Percentiles rank a stretch among this genome's conserved stretches.
phyloP scores from a whole-genome alignment of 2,113 vertebrate genomes.

The Entosphenus tridentatus region DNA sequence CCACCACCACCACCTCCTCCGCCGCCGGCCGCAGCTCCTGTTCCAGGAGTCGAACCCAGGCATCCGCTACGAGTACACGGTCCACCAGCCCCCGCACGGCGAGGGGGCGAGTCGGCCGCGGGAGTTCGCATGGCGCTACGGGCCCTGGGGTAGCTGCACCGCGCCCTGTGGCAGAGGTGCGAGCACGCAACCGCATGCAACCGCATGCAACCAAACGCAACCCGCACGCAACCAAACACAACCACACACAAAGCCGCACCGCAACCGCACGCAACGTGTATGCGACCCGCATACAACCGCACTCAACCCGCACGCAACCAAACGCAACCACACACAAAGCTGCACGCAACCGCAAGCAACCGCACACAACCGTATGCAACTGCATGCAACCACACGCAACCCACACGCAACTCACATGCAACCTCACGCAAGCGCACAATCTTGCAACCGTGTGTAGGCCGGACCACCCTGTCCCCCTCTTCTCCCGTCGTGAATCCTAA shows the following conservation, averaged over 20 bases:
- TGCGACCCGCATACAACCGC: too few species aligned
- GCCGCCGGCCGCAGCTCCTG: not conserved
- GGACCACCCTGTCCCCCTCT: too few species aligned
- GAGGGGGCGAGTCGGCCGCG: not conserved
- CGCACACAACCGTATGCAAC: too few species aligned
- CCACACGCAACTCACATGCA: too few species aligned
- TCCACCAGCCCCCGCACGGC: not conserved
- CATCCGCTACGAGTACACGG: not conserved
- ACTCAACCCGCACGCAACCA: not conserved
- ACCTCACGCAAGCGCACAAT: too few species aligned
- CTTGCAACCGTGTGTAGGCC: too few species aligned
- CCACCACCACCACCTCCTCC: not conserved
- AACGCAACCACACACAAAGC: too few species aligned
- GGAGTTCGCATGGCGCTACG: not conserved
- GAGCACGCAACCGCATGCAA: not conserved
- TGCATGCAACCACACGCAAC: too few species aligned
- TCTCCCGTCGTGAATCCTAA: too few species aligned
- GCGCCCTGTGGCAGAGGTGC: constrained; percentile 5
- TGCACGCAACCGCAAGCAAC: not conserved
- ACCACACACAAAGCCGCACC: too few species aligned
- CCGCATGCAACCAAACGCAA: not conserved
- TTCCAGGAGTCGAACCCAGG: constrained; percentile 2
- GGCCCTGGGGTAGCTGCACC: not conserved
- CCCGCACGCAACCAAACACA: too few species aligned
- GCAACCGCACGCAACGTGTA: too few species aligned